phyloP scores from a whole-genome alignment of 2,888 invertebrate species.

The Julus scanicus region DNA sequence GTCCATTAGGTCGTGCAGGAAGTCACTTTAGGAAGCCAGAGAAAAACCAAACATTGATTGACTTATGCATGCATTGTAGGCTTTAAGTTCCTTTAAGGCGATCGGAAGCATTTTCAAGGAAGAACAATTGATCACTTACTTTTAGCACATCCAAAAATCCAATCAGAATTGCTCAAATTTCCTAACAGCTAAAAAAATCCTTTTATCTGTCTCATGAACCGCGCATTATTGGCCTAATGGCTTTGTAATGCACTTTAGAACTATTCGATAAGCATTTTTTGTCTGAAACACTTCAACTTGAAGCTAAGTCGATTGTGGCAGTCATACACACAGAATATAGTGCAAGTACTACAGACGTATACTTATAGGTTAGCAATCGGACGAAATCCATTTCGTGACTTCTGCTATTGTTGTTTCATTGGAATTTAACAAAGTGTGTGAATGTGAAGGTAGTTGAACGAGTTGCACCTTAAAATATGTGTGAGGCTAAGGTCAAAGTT shows the following conservation, averaged over 20 bases:
- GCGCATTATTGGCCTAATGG: constrained; percentile 28
- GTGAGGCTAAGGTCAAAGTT: too few species aligned
- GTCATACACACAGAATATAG: background rate
- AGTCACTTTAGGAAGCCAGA: background rate
- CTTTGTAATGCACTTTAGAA: constrained; percentile 36
- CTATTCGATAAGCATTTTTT: background rate
- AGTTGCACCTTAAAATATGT: too few species aligned
- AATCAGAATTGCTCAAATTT: constrained; percentile 37
- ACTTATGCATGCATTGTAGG: background rate
- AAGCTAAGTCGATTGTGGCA: background rate
- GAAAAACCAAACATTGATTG: constrained; percentile 36
- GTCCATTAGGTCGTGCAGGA: constrained; percentile 28
- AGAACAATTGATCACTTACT: constrained; percentile 35
- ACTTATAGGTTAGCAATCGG: too few species aligned
- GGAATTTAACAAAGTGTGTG: too few species aligned
- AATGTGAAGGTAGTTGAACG: too few species aligned
- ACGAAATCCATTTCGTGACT: too few species aligned
- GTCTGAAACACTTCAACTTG: constrained; percentile 8
- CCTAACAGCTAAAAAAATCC: background rate
- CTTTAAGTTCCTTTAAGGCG: constrained; percentile 7
- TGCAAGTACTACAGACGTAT: background rate
- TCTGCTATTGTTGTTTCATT: too few species aligned
- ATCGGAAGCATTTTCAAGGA: constrained; percentile 36
- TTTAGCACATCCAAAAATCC: constrained; percentile 25
- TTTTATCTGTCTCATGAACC: constrained; percentile 40